phyloP scores from a whole-genome alignment of 2,797 vertebrate species.

The Cottoperca gobio region DNA sequence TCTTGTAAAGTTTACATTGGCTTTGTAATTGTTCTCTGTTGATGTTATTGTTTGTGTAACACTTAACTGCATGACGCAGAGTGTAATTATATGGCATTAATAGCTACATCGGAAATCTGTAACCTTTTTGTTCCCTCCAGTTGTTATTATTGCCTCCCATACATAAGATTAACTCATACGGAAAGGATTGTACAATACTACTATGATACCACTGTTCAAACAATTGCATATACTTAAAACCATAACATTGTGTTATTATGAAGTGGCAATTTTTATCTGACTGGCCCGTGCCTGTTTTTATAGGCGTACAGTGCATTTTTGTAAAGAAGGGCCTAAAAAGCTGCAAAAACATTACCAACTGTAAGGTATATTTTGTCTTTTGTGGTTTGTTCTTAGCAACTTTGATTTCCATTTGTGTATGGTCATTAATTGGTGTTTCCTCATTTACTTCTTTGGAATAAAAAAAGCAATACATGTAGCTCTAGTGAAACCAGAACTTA shows the following conservation, averaged over 20 bases:
- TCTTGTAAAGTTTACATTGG: constrained; percentile 78
- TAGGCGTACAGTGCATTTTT: constrained; percentile 68
- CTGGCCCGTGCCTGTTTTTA: constrained; percentile 69
- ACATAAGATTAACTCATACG: constrained; percentile 65
- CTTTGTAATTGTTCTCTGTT: constrained; percentile 84
- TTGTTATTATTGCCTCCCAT: constrained; percentile 64
- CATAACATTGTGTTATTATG: constrained; percentile 69
- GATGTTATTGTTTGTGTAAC: constrained; percentile 85
- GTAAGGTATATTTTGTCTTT: constrained; percentile 72
- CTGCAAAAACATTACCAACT: constrained; percentile 71
- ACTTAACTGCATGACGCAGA: constrained; percentile 86
- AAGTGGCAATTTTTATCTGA: constrained; percentile 69
- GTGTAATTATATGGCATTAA: constrained; percentile 80
- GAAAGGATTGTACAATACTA: constrained; percentile 80
- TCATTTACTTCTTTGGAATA: constrained; percentile 85
- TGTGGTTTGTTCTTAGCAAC: constrained; percentile 61
- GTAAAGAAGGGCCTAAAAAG: constrained; percentile 74
- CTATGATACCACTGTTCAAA: constrained; percentile 76
- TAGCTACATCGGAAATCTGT: constrained; percentile 75
- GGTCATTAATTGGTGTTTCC: constrained; percentile 73
- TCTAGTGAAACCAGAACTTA: constrained; percentile 45
- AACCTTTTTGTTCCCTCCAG: constrained; percentile 55
- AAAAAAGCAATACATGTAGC: constrained; percentile 81
- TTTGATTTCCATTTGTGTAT: constrained; percentile 73
- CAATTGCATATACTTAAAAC: constrained; percentile 66